Evolutionary conservation across 2,797 vertebrate species (phyloP).

Genomic region (Halcyon chelicuti): DNA sequence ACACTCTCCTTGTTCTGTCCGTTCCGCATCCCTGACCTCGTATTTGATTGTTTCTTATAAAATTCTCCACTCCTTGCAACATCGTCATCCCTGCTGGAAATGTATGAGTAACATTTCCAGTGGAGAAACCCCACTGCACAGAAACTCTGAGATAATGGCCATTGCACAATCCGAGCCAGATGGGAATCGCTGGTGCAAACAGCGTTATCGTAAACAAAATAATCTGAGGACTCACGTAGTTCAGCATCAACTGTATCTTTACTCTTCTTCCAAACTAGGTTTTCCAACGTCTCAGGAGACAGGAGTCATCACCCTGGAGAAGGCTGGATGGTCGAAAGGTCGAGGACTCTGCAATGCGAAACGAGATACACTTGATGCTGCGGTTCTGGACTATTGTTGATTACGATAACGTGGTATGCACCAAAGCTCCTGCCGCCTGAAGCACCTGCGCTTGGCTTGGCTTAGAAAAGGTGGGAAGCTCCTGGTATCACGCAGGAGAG

Average conservation of each 20-base stretch:
- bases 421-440: neutral
- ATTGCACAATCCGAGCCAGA: neutral
- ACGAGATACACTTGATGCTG: neutral
- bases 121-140: constrained; percentile 13
- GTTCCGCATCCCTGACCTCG: neutral
- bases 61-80: neutral
- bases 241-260: constrained; percentile 66
- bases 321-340: constrained; percentile 61
- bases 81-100: constrained; percentile 3
- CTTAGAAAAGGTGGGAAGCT: neutral
- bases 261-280: constrained; percentile 72
- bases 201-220: neutral
- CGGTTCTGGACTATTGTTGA: neutral
- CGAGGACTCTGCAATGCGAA: constrained; percentile 58
- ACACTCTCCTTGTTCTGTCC: accelerated
- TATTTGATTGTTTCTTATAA: neutral
- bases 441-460: neutral
- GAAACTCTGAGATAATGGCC: neutral
- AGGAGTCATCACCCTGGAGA: constrained; percentile 62
- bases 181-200: neutral
- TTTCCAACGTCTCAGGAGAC: constrained; percentile 70
- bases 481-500: neutral
- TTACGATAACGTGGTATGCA: neutral
- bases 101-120: neutral
- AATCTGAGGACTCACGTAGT: constrained; percentile 57